These are phyloP conservation scores for Drosophila bocqueti DNA, from an alignment of 1,140 invertebrate genomes.

Conservation along the genomic window DNA sequence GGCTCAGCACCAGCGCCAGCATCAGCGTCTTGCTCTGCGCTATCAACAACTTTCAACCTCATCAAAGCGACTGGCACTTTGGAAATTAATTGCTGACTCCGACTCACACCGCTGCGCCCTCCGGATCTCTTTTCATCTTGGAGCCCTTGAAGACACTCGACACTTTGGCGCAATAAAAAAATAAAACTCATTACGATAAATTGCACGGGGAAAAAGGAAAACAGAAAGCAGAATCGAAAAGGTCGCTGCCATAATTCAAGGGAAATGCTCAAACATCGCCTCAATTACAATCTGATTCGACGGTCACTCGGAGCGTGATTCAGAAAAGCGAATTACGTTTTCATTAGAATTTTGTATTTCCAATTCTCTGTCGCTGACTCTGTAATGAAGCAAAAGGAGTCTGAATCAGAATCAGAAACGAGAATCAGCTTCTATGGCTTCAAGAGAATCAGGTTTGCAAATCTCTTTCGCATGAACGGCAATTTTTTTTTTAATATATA, in stretches of 20 bases:
- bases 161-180: slow-evolving; percentile 71
- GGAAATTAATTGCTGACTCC: slow-evolving; percentile 74
- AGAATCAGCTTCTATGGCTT: slow-evolving; percentile 36
- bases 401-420: slow-evolving; percentile 23
- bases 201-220: slow-evolving; percentile 33
- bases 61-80: slow-evolving; percentile 65
- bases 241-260: slow-evolving; percentile 65
- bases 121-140: slow-evolving; percentile 31
- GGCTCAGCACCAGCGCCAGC: neutral
- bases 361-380: slow-evolving; percentile 22
- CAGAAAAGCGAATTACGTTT: slow-evolving; percentile 34
- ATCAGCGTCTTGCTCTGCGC: slow-evolving; percentile 38
- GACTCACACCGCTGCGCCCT: slow-evolving; percentile 24
- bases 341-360: slow-evolving; percentile 50
- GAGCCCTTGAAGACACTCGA: slow-evolving; percentile 60
- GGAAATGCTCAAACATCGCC: slow-evolving; percentile 64
- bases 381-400: slow-evolving; percentile 53
- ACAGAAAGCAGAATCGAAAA: slow-evolving; percentile 17
- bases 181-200: slow-evolving; percentile 69
- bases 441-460: slow-evolving; percentile 72
- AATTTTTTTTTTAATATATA: no score
- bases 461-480: slow-evolving; percentile 58
- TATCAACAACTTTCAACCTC: slow-evolving; percentile 53
- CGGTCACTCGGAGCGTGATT: slow-evolving; percentile 36
- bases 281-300: slow-evolving; percentile 44